A percentile compares a stretch with the other conserved stretches of the same genome.
Conservation (phyloP, 2,113 vertebrate genomes). For the Craseonycteris thonglongyai region DNA sequence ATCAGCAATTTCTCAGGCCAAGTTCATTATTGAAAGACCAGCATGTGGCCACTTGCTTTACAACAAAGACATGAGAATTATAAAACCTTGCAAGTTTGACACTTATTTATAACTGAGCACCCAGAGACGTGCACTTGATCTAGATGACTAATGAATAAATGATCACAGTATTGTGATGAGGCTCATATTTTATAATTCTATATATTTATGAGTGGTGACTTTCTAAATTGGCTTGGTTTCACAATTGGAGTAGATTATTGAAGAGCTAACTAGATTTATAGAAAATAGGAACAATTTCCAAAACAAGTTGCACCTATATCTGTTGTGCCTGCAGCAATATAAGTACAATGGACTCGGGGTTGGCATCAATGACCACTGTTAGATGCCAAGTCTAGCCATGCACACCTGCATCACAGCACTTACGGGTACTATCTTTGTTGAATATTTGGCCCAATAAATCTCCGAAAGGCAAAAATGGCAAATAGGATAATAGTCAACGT, state of each 20-base stretch:
- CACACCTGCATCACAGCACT: slow-evolving; percentile 56
- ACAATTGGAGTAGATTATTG: slow-evolving; percentile 14
- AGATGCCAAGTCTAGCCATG: slow-evolving; percentile 21
- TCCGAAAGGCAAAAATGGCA: slow-evolving; percentile 26
- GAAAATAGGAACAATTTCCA: slow-evolving; percentile 17
- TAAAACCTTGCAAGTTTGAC: slow-evolving; percentile 5
- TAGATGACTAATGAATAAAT: slow-evolving; percentile 44
- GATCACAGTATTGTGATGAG: neutral
- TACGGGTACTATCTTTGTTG: slow-evolving; percentile 38
- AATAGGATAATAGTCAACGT: neutral
- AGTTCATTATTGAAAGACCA: slow-evolving; percentile 26
- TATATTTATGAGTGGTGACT: neutral
- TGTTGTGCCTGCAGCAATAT: slow-evolving; percentile 62
- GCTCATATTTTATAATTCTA: slow-evolving; percentile 26
- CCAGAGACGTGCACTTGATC: slow-evolving; percentile 14
- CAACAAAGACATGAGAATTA: neutral
- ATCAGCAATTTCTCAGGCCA: neutral
- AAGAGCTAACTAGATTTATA: slow-evolving; percentile 39
- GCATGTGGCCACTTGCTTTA: neutral
- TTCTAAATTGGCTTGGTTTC: slow-evolving; percentile 14
- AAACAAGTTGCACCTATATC: slow-evolving; percentile 54
- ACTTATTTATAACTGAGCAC: neutral
- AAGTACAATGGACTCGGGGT: slow-evolving; percentile 44
- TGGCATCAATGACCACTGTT: slow-evolving; percentile 40
- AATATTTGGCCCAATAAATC: slow-evolving; percentile 42